phyloP scores from a whole-genome alignment of 2,797 vertebrate genomes.

The Neosilurus hyrtlii region DNA sequence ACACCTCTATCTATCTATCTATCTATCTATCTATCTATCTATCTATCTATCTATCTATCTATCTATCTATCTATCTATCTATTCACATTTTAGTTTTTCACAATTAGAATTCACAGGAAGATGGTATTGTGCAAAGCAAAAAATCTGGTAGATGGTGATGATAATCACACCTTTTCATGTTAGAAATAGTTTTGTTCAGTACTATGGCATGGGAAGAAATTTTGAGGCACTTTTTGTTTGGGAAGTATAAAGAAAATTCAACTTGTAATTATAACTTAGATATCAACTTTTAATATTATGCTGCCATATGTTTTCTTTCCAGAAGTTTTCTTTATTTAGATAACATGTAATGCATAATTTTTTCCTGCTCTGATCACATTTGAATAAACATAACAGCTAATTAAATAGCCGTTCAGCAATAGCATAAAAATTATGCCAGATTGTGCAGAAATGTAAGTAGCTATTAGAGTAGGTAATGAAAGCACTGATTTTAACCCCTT shows the following conservation, averaged over 20 bases:
- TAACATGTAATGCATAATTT: neutral
- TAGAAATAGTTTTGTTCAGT: neutral
- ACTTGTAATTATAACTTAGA: too few species aligned
- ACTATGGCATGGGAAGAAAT: neutral
- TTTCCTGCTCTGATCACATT: neutral
- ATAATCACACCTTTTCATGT: neutral
- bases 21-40: neutral
- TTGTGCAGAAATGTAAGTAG: neutral
- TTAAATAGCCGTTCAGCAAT: too few species aligned
- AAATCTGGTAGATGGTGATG: neutral
- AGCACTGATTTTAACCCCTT: neutral
- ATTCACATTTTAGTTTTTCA: neutral
- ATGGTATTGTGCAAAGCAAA: neutral
- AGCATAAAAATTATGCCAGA: too few species aligned
- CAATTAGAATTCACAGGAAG: too few species aligned
- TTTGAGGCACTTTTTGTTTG: neutral
- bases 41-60: neutral
- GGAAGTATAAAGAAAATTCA: neutral
- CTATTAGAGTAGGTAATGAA: neutral
- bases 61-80: slow-evolving; percentile 14
- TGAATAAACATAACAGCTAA: neutral
- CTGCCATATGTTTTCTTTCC: too few species aligned
- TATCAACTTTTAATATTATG: too few species aligned
- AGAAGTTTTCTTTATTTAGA: neutral
- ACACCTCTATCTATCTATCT: too few species aligned